Base-by-base conservation (phyloP, 2,888 invertebrate species). In the Yponomeuta cagnagella region DNA sequence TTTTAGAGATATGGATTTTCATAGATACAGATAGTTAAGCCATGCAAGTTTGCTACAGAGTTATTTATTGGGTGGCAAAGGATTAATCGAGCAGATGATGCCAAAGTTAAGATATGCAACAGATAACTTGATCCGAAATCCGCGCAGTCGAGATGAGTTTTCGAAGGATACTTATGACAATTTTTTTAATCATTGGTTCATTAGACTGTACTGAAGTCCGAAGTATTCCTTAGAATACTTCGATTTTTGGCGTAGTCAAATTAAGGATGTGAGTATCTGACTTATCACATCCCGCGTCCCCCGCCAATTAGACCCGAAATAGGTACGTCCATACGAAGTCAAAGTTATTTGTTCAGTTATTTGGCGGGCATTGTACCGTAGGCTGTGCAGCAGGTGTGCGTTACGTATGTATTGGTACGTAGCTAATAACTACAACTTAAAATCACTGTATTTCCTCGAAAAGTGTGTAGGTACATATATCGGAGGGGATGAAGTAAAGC, bases 401-500 rank as follows among this genome's bases (percentile, higher is more conserved):
- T 43, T 43, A 43, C 8, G 43, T 43, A 8, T 43, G 43, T 3
- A 43, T 0, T 1, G 43, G 43, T 43, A 8, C 5, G 23, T 63
- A 63, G 63, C 1, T n/a, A 23, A 15, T 23, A 6, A 10, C 5
- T n/a, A 63, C 15, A 63, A 63, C 63, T 15, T 63, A 30, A 2
- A 64, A 30, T 23, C 9, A 10, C 15, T 63, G 8, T n/a, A n/a
- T 64, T 64, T 30, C 30, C 30, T 30, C 30, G 5, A 10, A n/a
- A 64, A 23, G 64, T 64, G 1, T 63, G 63, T 64, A 64, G 9
- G 64, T 10, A 66, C 9, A 37, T 67, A 43, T 67, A 37, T 67
- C 43, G 73, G 70, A 63, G 31, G 69, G 63, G 64, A 68, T 68
- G 71, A 78, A 78, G 78, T 73, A 76, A 76, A 75, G 76, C 79